Evolutionary conservation across 2,888 invertebrate genomes (phyloP).

Genomic region (Agrotis puta): DNA sequence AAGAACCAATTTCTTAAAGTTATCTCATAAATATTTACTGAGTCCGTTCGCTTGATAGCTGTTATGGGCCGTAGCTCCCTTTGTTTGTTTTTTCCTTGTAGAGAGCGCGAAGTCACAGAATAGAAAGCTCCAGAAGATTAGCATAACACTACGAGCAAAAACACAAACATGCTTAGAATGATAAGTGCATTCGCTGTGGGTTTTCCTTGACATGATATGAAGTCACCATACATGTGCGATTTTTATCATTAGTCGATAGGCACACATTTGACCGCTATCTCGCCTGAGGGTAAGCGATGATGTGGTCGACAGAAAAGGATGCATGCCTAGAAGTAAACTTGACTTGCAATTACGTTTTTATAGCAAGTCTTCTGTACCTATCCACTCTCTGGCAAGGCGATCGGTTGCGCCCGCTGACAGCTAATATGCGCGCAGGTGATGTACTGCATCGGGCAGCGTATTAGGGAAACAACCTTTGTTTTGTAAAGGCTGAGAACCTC

Average conservation of each 20-base stretch:
- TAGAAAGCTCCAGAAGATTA: conserved; percentile 7
- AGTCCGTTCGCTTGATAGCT: conserved; percentile 74
- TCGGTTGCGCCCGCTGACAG: conserved; percentile 80
- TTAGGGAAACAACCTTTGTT: conserved; percentile 63
- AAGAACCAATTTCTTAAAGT: conserved; percentile 58
- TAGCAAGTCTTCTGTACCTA: conserved; percentile 8
- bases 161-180: background rate
- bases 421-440: conserved; percentile 81
- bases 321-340: too few species aligned
- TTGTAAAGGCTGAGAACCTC: conserved; percentile 24
- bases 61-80: conserved; percentile 73
- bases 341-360: too few species aligned
- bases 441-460: conserved; percentile 70
- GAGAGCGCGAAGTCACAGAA: conserved; percentile 58
- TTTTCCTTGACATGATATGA: background rate
- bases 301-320: too few species aligned
- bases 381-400: conserved; percentile 58
- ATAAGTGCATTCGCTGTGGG: too few species aligned
- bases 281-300: too few species aligned
- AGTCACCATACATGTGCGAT: too few species aligned
- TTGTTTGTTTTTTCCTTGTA: conserved; percentile 78
- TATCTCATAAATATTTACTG: conserved; percentile 77
- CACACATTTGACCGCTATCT: too few species aligned
- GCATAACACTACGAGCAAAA: background rate
- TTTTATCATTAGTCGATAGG: too few species aligned